Evolutionary conservation across 2,888 invertebrate genomes (phyloP).

Genomic region (Drosophila macrospina): DNA sequence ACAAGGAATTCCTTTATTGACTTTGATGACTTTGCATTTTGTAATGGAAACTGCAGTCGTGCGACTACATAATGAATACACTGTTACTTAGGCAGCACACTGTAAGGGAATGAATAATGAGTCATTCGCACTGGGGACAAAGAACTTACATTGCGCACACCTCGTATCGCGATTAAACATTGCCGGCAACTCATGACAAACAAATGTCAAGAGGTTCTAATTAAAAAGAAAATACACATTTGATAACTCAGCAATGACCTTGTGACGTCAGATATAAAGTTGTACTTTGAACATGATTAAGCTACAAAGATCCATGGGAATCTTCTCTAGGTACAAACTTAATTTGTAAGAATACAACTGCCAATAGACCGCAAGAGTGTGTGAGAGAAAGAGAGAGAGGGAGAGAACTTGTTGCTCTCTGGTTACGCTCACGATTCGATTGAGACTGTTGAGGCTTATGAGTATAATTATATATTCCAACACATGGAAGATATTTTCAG

Average conservation of each 20-base stretch:
- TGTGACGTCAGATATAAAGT: conserved; percentile 17
- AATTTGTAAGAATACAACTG: not conserved
- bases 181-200: not conserved
- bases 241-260: not conserved
- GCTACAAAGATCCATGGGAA: not conserved
- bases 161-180: not conserved
- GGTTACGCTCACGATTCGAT: conserved; percentile 1
- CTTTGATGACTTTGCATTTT: conserved; percentile 2
- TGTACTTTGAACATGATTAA: conserved; percentile 16
- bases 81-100: conserved; percentile 3
- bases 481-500: conserved; percentile 52
- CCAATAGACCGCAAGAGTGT: no score
- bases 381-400: conserved; percentile 16
- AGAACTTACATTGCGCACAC: not conserved
- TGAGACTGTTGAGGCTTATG: conserved; percentile 4
- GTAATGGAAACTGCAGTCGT: conserved; percentile 3
- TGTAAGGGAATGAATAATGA: conserved; percentile 1
- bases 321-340: not conserved
- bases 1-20: conserved; percentile 9
- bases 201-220: not conserved
- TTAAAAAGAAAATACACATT: not conserved
- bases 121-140: conserved; percentile 24
- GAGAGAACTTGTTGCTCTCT: conserved; percentile 7
- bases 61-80: not conserved
- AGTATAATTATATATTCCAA: conserved; percentile 40